Base-by-base conservation (phyloP, 2,888 invertebrate species). In the Acheta domesticus region DNA sequence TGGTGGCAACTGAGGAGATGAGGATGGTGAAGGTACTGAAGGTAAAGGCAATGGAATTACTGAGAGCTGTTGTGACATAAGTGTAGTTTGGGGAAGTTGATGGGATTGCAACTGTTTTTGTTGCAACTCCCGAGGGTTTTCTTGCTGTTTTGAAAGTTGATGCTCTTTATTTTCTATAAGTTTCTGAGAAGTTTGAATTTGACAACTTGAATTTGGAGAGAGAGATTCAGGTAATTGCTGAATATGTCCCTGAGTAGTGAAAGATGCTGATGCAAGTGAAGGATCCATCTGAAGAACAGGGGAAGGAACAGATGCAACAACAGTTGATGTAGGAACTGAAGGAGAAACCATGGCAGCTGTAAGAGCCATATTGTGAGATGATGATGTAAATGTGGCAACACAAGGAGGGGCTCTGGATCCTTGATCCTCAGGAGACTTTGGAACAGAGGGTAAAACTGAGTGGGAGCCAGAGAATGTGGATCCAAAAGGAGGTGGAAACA, bases 261-360 rank as follows among this genome's bases (percentile, higher is more conserved):
- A 80, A 23, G 76, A 80, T 14, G 81, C 79, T 21, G 81, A 79
- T 21, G 78, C 76, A 20, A 78, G 36, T 49, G 80, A 77, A 49
- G 81, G 79, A 23, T 83, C 83, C 75, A 83, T 83, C 62, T 84
- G 83, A 75, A 83, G 82, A 36, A 84, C 80, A 79, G 83, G 84
- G n/a, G 84, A 83, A 20, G 83, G 82, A 76, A 84, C 84, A 81
- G 84, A 84, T 1, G 83, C 81, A 11, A 85, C 85, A 36, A 84
- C 81, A 74, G 19, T 79, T n/a, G 81, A 77, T 19, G 80, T 79
- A 36, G 79, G 49, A 85, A 75, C 83, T 62, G 83, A 85, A 5
- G 93, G 91, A 78, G 93, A 93, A 19, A 94, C 93, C 91, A 94
- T 93, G 2, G 94, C 93, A 14, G 94, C 92, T 0, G 94, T 94